Base-by-base conservation (phyloP, 1,140 invertebrate species). In the Drosophila ananassae region DNA sequence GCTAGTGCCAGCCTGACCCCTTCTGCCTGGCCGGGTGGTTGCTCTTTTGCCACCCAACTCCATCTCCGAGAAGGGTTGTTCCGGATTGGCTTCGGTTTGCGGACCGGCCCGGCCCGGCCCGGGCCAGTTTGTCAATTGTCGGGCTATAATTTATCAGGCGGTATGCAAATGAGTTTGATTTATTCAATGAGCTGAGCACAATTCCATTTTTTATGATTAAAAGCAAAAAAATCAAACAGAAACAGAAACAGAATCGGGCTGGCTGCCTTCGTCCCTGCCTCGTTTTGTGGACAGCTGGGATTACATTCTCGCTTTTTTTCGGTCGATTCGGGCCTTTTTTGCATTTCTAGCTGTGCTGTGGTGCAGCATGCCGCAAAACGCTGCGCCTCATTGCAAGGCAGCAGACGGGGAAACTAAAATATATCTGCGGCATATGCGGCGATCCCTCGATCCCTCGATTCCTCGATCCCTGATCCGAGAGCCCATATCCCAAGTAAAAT, bases 151-250 rank as follows among this genome's bases (percentile, higher is more conserved):
- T 90, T 90, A 90, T 90, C 87, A 87, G 87, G 79, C 71, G 61
- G 67, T 87, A 90, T 90, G 87, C 87, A 90, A 90, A 90, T 90
- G 78, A 90, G 87, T 90, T 90, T 87, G 83, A 87, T 87, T 89
- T 89, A 89, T 87, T 87, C 83, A 87, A 87, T 87, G 83, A 87
- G 83, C 83, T 83, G 83, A 77, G 84, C 82, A 79, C 64, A 87
- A 89, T 82, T 60, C 54, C 44, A 50, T 64, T 56, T 30, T 75
- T 75, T 44, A 34, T 47, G 21, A 17, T 41, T 34, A 10, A 8
- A 9, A 9, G 9, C 34, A 47, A 56, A 25, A 17, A 57, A 59
- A 59, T 63, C 56, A 30, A 48, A 8, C 17, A 17, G 17, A 17
- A 17, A 17, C 17, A 17, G 17, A 17, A 17, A 17, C 17, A 17